Evolutionary conservation across 64 coral and sea anemone genomes (phyloP).

Genomic region (Trachythela sp.): DNA sequence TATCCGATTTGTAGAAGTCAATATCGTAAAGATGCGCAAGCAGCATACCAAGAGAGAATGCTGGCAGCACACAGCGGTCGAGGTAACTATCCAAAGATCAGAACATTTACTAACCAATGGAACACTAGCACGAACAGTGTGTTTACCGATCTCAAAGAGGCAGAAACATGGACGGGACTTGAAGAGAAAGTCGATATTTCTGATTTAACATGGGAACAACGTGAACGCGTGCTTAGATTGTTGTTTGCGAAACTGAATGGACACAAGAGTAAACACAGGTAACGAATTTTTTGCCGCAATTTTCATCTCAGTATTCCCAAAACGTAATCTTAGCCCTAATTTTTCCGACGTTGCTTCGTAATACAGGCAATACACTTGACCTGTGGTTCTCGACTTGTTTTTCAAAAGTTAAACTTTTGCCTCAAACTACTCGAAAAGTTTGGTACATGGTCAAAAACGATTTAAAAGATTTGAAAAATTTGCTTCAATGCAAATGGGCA

Average conservation of each 20-base stretch:
- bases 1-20: slow-evolving; percentile 49
- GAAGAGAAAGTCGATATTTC: slow-evolving; percentile 90
- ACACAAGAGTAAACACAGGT: slow-evolving; percentile 72
- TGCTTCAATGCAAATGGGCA: too few species aligned
- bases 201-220: slow-evolving; percentile 93
- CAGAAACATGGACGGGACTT: slow-evolving; percentile 88
- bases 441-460: too few species aligned
- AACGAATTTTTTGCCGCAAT: neutral
- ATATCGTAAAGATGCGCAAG: slow-evolving; percentile 84
- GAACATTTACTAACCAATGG: slow-evolving; percentile 75
- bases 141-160: slow-evolving; percentile 85
- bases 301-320: neutral
- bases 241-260: slow-evolving; percentile 98
- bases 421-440: too few species aligned
- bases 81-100: slow-evolving; percentile 70
- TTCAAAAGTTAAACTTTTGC: too few species aligned
- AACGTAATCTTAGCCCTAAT: neutral
- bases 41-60: slow-evolving; percentile 92
- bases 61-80: slow-evolving; percentile 73
- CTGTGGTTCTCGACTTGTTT: too few species aligned
- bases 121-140: slow-evolving; percentile 96
- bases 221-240: slow-evolving; percentile 77
- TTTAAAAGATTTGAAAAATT: too few species aligned
- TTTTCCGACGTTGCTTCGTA: too few species aligned
- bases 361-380: too few species aligned